Percentiles rank a stretch among this genome's conserved stretches.
Conservation (phyloP, 2,888 invertebrate genomes). For the Neoaliturus tenellus region DNA sequence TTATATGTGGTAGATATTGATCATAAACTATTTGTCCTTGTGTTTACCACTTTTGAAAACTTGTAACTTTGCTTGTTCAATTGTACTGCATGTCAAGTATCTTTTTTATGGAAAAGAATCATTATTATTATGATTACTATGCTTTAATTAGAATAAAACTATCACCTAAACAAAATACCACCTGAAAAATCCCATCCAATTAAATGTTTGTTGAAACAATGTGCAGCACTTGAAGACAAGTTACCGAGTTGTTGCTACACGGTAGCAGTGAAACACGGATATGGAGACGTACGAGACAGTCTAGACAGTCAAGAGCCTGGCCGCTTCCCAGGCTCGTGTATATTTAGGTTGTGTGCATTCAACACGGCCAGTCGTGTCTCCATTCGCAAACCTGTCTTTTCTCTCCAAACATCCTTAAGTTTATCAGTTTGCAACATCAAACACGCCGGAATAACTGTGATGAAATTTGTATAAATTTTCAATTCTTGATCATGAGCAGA, state of each 20-base stretch:
- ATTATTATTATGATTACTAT: no score
- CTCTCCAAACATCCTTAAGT: not conserved
- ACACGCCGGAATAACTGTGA: not conserved
- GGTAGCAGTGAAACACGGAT: slow-evolving; percentile 2
- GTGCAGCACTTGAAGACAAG: not conserved
- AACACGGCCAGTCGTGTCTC: slow-evolving; percentile 9
- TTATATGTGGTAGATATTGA: no score
- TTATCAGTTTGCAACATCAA: not conserved
- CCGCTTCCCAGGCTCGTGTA: not conserved
- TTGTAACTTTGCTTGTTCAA: no score
- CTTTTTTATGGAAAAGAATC: no score
- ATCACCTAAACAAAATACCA: no score
- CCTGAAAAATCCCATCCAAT: no score
- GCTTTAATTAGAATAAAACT: no score
- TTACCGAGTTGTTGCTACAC: not conserved
- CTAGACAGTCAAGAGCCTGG: not conserved
- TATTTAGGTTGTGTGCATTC: slow-evolving; percentile 31
- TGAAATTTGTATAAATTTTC: not conserved
- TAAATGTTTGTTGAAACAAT: no score
- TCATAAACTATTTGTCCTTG: no score
- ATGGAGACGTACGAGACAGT: slow-evolving; percentile 25
- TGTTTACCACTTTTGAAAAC: no score
- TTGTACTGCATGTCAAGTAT: no score
- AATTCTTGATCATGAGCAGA: no score
- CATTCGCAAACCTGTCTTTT: slow-evolving; percentile 22